Base-by-base conservation (phyloP, 2,888 invertebrate species). In the Neoscelio sp. region DNA sequence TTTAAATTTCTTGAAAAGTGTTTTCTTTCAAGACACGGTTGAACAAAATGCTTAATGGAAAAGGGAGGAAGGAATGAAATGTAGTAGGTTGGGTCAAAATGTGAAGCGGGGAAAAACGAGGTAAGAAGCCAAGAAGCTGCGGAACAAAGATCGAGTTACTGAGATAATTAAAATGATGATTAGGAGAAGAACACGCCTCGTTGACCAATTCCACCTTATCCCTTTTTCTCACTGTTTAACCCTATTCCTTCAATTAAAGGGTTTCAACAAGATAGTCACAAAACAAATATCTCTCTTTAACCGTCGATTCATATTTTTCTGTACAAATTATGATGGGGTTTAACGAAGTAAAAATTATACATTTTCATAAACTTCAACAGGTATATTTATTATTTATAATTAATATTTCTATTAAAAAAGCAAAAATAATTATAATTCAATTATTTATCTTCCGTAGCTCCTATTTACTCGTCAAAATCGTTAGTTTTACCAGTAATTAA, bases 121-220 rank as follows among this genome's bases (percentile, higher is more conserved):
- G 42, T 50, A 65, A 60, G 80, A 80, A 80, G 80, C 80, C 80
- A 78, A 80, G 78, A 80, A 70, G 79, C 84, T 83, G 58, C 80
- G 82, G 78, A 74, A 81, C 77, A 78, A 80, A 85, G 87, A 87
- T 89, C 86, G 82, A 86, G 87, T 90, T 90, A 87, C 89, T 82
- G 78, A 81, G 84, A 85, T 89, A 89, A 90, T 89, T 89, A 89
- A 86, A 86, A 87, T 85, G 84, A 87, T 86, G 87, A 89, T 88
- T 87, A 86, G 86, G 83, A 83, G 83, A 81, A 78, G 76, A 70
- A 82, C 84, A 88, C 84, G 88, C 86, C 83, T 88, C 85, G 88
- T 87, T 87, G 88, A 84, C 84, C 87, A 85, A 88, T 87, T 87
- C 82, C 83, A 50, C 67, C 64, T 75, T 62, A 71, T 62, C 80